phyloP scores from a whole-genome alignment of 2,888 invertebrate genomes.

The Elysia crispata region DNA sequence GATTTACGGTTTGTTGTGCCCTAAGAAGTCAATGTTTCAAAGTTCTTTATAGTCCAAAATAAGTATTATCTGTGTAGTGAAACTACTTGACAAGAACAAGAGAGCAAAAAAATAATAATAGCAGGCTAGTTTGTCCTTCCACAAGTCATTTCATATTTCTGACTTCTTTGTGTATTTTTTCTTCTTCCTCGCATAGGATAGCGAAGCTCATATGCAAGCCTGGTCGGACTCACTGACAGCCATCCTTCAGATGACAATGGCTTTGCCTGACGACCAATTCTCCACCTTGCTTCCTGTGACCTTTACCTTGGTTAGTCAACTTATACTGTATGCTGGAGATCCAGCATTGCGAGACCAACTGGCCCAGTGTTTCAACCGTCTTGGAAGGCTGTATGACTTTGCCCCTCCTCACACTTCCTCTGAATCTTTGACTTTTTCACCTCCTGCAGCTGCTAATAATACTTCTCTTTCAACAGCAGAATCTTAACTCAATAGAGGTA shows the following conservation, averaged over 20 bases:
- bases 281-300: slow-evolving; percentile 81
- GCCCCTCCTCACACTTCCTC: slow-evolving; percentile 33
- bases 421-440: too few relatives aligned
- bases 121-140: too few relatives aligned
- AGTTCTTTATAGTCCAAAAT: too few relatives aligned
- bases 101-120: too few relatives aligned
- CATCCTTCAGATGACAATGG: slow-evolving; percentile 85
- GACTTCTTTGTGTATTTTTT: background rate
- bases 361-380: slow-evolving; percentile 80
- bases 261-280: slow-evolving; percentile 80
- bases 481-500: too few relatives aligned
- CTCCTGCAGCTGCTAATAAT: too few relatives aligned
- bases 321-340: slow-evolving; percentile 81
- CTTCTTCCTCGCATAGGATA: slow-evolving; percentile 82
- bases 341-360: slow-evolving; percentile 80
- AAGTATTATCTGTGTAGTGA: too few relatives aligned
- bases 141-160: too few relatives aligned
- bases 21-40: too few relatives aligned
- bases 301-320: slow-evolving; percentile 80
- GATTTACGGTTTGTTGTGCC: too few relatives aligned
- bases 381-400: slow-evolving; percentile 71
- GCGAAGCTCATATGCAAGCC: slow-evolving; percentile 89
- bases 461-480: too few relatives aligned
- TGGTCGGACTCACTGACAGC: slow-evolving; percentile 88
- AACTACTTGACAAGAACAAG: too few relatives aligned